Conservation (phyloP, 2,888 invertebrate genomes). For the Rhingia rostrata region DNA sequence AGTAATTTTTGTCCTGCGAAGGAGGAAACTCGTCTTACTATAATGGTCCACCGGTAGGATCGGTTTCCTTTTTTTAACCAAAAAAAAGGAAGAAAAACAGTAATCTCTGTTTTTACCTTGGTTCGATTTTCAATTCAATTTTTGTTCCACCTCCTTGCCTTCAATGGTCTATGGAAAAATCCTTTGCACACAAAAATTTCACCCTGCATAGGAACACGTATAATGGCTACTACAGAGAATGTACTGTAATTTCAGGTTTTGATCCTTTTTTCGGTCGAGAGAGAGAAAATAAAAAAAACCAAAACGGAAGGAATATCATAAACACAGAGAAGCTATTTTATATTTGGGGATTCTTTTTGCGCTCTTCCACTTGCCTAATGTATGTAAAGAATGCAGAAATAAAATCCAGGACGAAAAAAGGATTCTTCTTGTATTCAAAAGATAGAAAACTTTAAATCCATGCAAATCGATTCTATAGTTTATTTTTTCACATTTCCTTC, state of each 20-base stretch:
- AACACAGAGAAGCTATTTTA: slow-evolving; percentile 62
- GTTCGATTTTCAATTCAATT: slow-evolving; percentile 65
- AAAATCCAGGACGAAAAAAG: slow-evolving; percentile 61
- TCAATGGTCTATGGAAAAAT: slow-evolving; percentile 37
- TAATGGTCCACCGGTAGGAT: slow-evolving; percentile 68
- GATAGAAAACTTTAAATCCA: slow-evolving; percentile 68
- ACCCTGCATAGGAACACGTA: slow-evolving; percentile 15
- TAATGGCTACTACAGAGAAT: slow-evolving; percentile 57
- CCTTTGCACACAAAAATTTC: slow-evolving; percentile 49
- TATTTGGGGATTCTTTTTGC: slow-evolving; percentile 49
- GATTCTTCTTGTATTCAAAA: slow-evolving; percentile 49
- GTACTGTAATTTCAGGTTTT: slow-evolving; percentile 61
- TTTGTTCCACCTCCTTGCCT: slow-evolving; percentile 10
- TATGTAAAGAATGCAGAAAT: slow-evolving; percentile 63
- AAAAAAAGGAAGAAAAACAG: slow-evolving; percentile 33
- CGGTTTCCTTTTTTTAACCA: slow-evolving; percentile 44
- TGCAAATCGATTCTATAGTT: slow-evolving; percentile 71
- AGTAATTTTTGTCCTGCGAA: slow-evolving; percentile 17
- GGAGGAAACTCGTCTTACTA: slow-evolving; percentile 37
- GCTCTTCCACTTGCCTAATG: slow-evolving; percentile 37
- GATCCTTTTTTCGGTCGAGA: slow-evolving; percentile 20
- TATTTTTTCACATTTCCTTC: background rate
- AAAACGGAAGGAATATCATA: slow-evolving; percentile 62
- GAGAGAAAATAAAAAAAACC: background rate
- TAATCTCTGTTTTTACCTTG: slow-evolving; percentile 69